Percentiles rank a stretch among this genome's conserved stretches.
Evolutionary conservation across 2,888 invertebrate species (phyloP).

Genomic region (Pristionchus arcanus): DNA sequence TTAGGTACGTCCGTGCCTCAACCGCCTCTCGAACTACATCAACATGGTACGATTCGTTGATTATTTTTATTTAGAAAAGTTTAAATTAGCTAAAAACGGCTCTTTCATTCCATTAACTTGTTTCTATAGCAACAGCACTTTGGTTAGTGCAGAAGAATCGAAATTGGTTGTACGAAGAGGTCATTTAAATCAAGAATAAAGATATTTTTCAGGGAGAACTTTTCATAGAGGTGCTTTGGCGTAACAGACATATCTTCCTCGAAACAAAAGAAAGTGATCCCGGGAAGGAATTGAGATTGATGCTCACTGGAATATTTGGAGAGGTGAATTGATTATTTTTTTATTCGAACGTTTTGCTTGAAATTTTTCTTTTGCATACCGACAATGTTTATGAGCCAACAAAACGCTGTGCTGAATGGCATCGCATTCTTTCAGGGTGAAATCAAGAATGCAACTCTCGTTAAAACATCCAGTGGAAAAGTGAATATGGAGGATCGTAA

Average conservation of each 20-base stretch:
- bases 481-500: not conserved
- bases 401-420: not conserved
- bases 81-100: not conserved
- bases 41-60: not conserved
- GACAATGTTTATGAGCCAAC: not conserved
- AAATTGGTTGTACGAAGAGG: not conserved
- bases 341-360: not conserved
- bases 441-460: conserved; percentile 8
- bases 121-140: not conserved
- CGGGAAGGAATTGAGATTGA: conserved; percentile 8
- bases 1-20: not conserved
- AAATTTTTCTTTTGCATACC: not conserved
- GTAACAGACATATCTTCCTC: conserved; percentile 49
- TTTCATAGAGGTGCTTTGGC: conserved; percentile 50
- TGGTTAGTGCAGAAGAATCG: not conserved
- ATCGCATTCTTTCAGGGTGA: not conserved
- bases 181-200: not conserved
- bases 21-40: not conserved
- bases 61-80: not conserved
- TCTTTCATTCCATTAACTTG: not conserved
- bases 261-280: conserved; percentile 27
- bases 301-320: conserved; percentile 34
- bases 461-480: conserved; percentile 22
- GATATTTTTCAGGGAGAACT: conserved; percentile 36
- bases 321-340: not conserved